phyloP scores from a whole-genome alignment of 2,888 invertebrate species.

The Molorchus minor region DNA sequence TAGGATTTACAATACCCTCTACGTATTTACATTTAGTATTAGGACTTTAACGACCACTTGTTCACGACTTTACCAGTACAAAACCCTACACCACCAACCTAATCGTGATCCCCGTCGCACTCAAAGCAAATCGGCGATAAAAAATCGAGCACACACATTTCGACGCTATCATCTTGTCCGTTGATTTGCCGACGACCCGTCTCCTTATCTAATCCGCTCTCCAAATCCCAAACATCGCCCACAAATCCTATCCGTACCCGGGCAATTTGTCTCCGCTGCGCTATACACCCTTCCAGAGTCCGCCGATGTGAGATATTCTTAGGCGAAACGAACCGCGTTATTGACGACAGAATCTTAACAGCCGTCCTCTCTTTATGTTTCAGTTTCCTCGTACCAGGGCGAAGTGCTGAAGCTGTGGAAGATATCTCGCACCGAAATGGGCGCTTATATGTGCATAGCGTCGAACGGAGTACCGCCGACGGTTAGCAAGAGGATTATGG shows the following conservation, averaged over 20 bases:
- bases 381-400: conserved; percentile 77
- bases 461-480: conserved; percentile 89
- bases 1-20: too few relatives aligned
- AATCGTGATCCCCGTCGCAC: background rate
- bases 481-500: conserved; percentile 86
- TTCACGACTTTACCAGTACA: too few relatives aligned
- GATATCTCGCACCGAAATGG: conserved; percentile 89
- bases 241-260: conserved; percentile 14
- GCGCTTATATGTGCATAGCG: conserved; percentile 89
- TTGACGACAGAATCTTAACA: conserved; percentile 14
- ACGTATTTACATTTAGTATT: too few relatives aligned
- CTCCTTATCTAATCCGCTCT: background rate
- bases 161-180: background rate
- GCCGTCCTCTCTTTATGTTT: conserved; percentile 43
- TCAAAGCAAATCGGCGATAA: too few relatives aligned
- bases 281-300: background rate
- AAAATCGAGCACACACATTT: too few relatives aligned
- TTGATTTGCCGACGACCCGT: background rate
- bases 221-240: conserved; percentile 1
- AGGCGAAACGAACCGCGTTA: conserved; percentile 21
- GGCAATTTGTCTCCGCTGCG: conserved; percentile 15
- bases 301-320: conserved; percentile 15
- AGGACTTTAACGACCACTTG: too few relatives aligned
- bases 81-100: too few relatives aligned
- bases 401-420: conserved; percentile 80